Percentiles rank a stretch among this genome's conserved stretches.
phyloP scores from a whole-genome alignment of 1,140 invertebrate species.

The Helicoverpa armigera region DNA sequence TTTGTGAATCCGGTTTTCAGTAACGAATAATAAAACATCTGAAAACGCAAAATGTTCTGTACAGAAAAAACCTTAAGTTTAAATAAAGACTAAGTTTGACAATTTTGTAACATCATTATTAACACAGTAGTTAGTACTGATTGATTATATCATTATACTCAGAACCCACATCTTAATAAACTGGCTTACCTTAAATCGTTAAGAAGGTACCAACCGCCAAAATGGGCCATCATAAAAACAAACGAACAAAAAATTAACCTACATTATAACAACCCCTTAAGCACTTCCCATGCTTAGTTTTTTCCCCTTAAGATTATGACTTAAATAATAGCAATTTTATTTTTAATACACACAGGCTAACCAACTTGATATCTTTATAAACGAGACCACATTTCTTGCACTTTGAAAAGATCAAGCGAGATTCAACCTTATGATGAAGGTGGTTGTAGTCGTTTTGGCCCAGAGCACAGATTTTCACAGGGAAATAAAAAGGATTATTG shows the following conservation, averaged over 20 bases:
- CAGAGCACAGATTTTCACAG: constrained; percentile 2
- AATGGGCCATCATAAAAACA: neutral
- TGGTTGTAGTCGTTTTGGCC: constrained; percentile 51
- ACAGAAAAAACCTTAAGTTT: too few relatives aligned
- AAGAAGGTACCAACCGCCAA: neutral
- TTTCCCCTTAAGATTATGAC: constrained; percentile 55
- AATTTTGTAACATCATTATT: too few relatives aligned
- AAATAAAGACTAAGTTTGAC: too few relatives aligned
- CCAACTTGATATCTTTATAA: constrained; percentile 69
- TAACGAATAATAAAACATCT: too few relatives aligned
- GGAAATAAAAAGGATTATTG: constrained; percentile 71
- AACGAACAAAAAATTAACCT: constrained; percentile 5
- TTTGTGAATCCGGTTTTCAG: too few relatives aligned
- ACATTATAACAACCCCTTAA: constrained; percentile 32
- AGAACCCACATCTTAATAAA: too few relatives aligned
- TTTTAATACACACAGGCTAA: constrained; percentile 64
- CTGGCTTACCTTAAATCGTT: neutral
- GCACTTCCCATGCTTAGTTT: constrained; percentile 50
- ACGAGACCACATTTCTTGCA: constrained; percentile 62
- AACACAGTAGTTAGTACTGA: too few relatives aligned
- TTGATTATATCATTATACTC: too few relatives aligned
- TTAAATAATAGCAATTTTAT: constrained; percentile 68
- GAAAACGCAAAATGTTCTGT: too few relatives aligned
- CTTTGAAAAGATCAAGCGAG: constrained; percentile 52
- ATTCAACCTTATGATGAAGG: constrained; percentile 56